phyloP scores from a whole-genome alignment of 2,113 vertebrate species.

The Plecotus auritus region DNA sequence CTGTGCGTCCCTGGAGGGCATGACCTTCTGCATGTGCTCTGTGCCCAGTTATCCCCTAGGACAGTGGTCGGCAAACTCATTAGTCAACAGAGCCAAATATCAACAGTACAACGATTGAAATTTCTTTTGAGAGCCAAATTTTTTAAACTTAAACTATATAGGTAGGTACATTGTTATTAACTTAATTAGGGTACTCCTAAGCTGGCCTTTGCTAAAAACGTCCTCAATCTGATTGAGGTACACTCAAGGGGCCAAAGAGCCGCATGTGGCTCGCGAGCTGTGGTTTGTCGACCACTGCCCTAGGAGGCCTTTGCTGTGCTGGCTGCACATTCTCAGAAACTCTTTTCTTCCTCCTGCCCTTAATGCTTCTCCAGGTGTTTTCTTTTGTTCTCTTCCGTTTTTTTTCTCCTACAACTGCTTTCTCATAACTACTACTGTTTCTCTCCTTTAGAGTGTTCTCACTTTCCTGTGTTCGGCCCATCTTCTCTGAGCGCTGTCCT shows the following conservation, averaged over 20 bases:
- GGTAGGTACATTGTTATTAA: no score
- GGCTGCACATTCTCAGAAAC: not conserved
- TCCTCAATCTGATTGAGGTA: no score
- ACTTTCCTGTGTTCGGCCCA: not conserved
- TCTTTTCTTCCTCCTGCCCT: not conserved
- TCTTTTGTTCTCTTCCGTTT: not conserved
- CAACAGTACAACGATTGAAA: no score
- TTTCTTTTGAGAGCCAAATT: no score
- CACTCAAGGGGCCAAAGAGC: no score
- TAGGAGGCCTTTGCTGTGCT: not conserved
- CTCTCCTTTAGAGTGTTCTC: not conserved
- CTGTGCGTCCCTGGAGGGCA: not conserved
- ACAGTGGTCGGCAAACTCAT: no score
- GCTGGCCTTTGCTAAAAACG: no score
- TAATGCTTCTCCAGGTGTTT: not conserved
- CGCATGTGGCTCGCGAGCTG: no score
- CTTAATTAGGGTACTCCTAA: no score
- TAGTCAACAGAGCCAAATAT: no score
- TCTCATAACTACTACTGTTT: not conserved
- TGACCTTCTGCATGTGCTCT: not conserved
- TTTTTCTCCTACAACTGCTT: not conserved
- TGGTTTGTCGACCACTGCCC: no score
- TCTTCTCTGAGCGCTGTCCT: not conserved
- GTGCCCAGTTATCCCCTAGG: not conserved
- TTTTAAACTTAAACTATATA: no score